Base-by-base conservation (phyloP, 2,888 invertebrate species). In the Branchipolynoe longqiensis region DNA sequence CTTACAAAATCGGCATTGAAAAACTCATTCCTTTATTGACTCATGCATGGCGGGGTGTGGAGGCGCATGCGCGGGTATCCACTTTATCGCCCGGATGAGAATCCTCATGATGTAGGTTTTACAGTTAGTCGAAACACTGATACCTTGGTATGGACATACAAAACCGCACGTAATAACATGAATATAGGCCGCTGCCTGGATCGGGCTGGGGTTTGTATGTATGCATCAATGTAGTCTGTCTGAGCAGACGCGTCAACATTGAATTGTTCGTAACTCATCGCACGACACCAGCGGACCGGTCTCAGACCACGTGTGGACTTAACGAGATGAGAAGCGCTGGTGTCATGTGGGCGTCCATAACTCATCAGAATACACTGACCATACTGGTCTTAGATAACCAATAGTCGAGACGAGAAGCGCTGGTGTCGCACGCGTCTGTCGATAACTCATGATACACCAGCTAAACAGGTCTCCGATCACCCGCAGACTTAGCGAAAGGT, bases 1-100 rank as follows among this genome's bases (percentile, higher is more conserved):
- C 58, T 81, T 81, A 81, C 81, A 54, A 56, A 56, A 81, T 81
- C 54, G 56, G 81, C 54, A 81, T 81, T 81, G 81, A 69, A 69
- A 69, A 69, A 69, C 38, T 38, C 69, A 69, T 36, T 22, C n/a
- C n/a, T n/a, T n/a, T n/a, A n/a, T n/a, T n/a, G n/a, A n/a, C n/a
- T n/a, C n/a, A n/a, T n/a, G n/a, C n/a, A n/a, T n/a, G n/a, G n/a
- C n/a, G 22, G 69, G 36, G 14, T 69, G 69, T 69, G 22, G 69
- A 14, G 36, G 36, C 18, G 38, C 12, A 14, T 1, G 38, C 25
- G 69, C 38, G 18, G 8, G 14, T 36, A 69, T 38, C 18, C 8
- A 38, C 58, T 18, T 14, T 38, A 69, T 22, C 6, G 22, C 69
- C 62, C 31, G 25, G 28, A 18, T 31, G n/a, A n/a, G n/a, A n/a